Evolutionary conservation across 2,888 invertebrate genomes (phyloP).

Genomic region (Caenorhabditis zanzibari): DNA sequence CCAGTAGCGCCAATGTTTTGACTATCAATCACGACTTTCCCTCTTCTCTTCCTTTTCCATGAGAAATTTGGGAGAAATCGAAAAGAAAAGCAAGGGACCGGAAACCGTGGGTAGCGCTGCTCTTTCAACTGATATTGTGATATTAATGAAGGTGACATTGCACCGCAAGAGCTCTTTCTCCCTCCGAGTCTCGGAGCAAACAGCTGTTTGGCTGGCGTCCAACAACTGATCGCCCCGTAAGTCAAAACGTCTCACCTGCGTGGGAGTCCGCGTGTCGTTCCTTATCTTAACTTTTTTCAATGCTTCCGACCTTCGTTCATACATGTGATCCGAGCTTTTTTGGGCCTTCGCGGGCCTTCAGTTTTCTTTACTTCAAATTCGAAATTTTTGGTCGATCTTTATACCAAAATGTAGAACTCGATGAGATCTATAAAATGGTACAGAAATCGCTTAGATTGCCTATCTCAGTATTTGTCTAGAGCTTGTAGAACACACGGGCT

Average conservation of each 20-base stretch:
- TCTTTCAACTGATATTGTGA: constrained; percentile 60
- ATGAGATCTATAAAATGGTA: too few relatives aligned
- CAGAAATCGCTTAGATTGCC: too few relatives aligned
- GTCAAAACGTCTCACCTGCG: constrained; percentile 40
- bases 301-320: constrained; percentile 39
- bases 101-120: constrained; percentile 48
- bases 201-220: constrained; percentile 64
- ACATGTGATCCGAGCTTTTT: too few relatives aligned
- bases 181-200: constrained; percentile 41
- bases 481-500: too few relatives aligned
- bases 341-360: too few relatives aligned
- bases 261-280: constrained; percentile 52
- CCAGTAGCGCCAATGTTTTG: neutral
- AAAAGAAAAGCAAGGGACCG: constrained; percentile 22
- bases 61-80: neutral
- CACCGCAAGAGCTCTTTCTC: constrained; percentile 41
- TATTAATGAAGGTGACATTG: constrained; percentile 60
- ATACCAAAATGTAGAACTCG: too few relatives aligned
- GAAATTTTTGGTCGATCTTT: too few relatives aligned
- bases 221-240: constrained; percentile 37
- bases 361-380: too few relatives aligned
- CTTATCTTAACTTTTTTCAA: constrained; percentile 24
- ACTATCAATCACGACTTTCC: constrained; percentile 49
- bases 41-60: neutral
- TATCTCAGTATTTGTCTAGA: too few relatives aligned